Base-by-base conservation (phyloP, 2,888 invertebrate species). In the Drosophila setosimentum region DNA sequence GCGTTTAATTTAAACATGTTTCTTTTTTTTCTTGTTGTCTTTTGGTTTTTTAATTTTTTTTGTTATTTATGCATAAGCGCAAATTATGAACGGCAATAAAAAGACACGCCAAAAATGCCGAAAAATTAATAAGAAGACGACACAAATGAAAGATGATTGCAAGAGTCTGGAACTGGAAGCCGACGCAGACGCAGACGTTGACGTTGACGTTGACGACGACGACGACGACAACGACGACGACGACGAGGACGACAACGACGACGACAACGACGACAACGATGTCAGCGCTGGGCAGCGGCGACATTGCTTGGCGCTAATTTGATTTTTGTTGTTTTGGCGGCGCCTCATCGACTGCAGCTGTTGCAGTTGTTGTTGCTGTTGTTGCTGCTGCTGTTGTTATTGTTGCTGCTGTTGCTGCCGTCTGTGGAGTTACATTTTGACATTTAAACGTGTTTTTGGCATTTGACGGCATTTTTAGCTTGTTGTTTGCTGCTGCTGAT, bases 401-500 rank as follows among this genome's bases (percentile, higher is more conserved):
- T 65, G 53, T 51, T 83, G 85, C 72, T 81, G 86, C 72, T 45
- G 45, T 45, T 45, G 21, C 16, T 45, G 81, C 50, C 60, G 68
- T 55, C 68, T 68, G 66, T 64, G 70, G 61, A 76, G 72, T 89
- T 84, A 87, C 88, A 78, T 89, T 84, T 82, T 84, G 84, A 90
- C 84, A 84, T 85, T 85, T 83, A 85, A 85, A 90, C 90, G 86
- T 85, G 84, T 84, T 89, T 83, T 84, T 83, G 90, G 89, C 83
- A 83, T 89, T 88, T 88, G 83, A 76, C 76, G 66, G 76, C 76
- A 76, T 82, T 76, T 85, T 82, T 64, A 76, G 57, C 76, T 63
- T 42, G 55, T 24, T 50, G 58, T 42, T 54, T 45, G 45, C 24
- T 45, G 42, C 6, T 40, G 10, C 3, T 21, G 42, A 11, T 42